Evolutionary conservation across 2,113 vertebrate genomes (phyloP).

Genomic region (Potamarius usumacintae): DNA sequence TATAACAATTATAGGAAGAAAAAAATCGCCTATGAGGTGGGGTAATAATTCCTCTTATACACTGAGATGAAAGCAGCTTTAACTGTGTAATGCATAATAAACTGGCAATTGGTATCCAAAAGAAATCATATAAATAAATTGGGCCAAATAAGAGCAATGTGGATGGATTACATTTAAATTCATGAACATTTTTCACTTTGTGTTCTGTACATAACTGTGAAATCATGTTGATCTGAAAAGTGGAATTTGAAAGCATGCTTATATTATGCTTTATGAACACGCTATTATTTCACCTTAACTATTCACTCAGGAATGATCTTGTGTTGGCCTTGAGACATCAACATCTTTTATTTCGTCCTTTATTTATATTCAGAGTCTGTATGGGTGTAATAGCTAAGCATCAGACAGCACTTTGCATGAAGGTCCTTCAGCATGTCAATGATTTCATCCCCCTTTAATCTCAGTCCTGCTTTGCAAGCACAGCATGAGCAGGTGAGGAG

Average conservation of each 20-base stretch:
- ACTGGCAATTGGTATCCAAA: background rate
- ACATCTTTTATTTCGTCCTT: background rate
- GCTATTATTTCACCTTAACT: background rate
- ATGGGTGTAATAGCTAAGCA: conserved; percentile 43
- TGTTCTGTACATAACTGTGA: background rate
- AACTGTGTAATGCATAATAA: too few relatives aligned
- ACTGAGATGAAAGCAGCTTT: background rate
- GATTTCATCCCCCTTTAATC: conserved; percentile 50
- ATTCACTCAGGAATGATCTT: background rate
- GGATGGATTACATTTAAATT: background rate
- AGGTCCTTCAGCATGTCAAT: conserved; percentile 39
- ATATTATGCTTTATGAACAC: background rate
- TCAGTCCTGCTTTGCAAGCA: conserved; percentile 46
- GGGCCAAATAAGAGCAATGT: background rate
- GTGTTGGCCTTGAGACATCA: conserved; percentile 14
- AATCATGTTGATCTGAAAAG: background rate
- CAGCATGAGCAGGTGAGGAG: conserved; percentile 37
- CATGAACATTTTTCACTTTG: background rate
- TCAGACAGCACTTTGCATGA: conserved; percentile 45
- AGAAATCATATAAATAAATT: background rate
- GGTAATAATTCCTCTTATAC: background rate
- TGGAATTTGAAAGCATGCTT: background rate
- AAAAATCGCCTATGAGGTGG: background rate
- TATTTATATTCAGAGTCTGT: conserved; percentile 11
- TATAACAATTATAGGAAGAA: background rate